Base-by-base conservation (phyloP, 2,888 invertebrate genomes). In the Cephus spinipes region DNA sequence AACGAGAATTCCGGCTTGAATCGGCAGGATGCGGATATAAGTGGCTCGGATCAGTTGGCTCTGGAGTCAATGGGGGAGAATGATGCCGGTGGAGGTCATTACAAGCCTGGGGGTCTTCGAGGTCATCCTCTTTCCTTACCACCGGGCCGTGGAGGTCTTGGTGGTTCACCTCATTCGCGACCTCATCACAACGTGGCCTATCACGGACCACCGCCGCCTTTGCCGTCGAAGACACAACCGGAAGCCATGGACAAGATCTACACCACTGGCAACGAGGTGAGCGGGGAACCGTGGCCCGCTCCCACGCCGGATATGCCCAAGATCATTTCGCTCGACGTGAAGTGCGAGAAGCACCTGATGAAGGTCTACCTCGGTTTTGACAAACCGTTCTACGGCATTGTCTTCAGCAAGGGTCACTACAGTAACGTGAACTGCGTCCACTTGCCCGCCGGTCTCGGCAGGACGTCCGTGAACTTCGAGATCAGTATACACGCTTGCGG, bases 301-400 rank as follows among this genome's bases (percentile, higher is more conserved):
- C 96, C 96, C 0, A 95, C 95, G 4, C 96, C 96, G 12, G 98
- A 98, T 86, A 97, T 97, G 97, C 98, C 98, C 0, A 97, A 98
- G 92, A 98, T 98, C 81, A 95, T 97, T 12, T 97, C 97, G 0
- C 92, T 98, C 15, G 98, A 98, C 87, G 98, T 98, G 0, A 98
- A 98, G 91, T 98, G 98, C 91, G 98, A 98, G 92, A 98, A 98
- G 90, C 97, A 96, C 88, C 94, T 96, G 78, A 98, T 98, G 98
- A 96, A 98, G 90, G 97, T 98, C 0, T 97, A 96, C 87, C 94
- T 98, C n/a, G 97, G 97, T 82, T 98, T 98, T 88, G 98, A 98
- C 88, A 97, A 97, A 88, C 98, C 98, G 0, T 98, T 98, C 93
- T 97, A 96, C 87, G 98, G 98, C n/a, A 97, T 98, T 75, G 97